Percentiles rank a stretch among this genome's conserved stretches.
phyloP scores from a whole-genome alignment of 2,888 invertebrate species.

The Drosophila nr. fundita region DNA sequence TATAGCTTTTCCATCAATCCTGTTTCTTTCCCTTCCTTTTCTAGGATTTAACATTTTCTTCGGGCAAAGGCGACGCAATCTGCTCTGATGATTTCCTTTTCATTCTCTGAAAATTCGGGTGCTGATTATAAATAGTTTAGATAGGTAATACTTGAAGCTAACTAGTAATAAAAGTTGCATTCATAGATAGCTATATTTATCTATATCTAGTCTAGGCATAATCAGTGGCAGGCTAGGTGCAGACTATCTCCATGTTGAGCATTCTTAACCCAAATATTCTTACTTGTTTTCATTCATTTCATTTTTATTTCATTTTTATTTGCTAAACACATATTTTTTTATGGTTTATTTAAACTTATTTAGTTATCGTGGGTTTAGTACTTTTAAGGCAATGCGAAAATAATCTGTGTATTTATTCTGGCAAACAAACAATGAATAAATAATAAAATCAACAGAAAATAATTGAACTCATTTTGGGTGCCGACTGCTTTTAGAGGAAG shows the following conservation, averaged over 20 bases:
- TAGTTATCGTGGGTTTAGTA: background rate
- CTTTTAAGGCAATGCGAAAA: background rate
- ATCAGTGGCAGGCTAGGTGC: background rate
- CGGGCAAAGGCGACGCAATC: accelerated
- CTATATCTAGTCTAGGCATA: background rate
- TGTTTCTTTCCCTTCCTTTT: background rate
- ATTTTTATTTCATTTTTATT: background rate
- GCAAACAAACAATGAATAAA: background rate
- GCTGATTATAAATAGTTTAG: background rate
- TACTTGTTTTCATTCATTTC: background rate
- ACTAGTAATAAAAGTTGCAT: background rate
- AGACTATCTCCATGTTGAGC: background rate
- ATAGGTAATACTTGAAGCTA: background rate
- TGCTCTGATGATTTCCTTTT: background rate
- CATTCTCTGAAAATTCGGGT: background rate
- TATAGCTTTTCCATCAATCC: background rate
- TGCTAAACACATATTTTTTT: background rate
- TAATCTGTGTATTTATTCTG: background rate
- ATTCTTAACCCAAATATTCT: background rate
- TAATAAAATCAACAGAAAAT: constrained; percentile 37
- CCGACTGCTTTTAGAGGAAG: background rate
- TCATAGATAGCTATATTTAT: background rate
- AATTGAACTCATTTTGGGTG: constrained; percentile 11
- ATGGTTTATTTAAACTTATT: background rate
- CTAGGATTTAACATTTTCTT: background rate